Percentiles rank a stretch among this genome's conserved stretches.
Evolutionary conservation across 53 echinoderm and acorn worm species (phyloP).

Genomic region (Holothuria scabra): DNA sequence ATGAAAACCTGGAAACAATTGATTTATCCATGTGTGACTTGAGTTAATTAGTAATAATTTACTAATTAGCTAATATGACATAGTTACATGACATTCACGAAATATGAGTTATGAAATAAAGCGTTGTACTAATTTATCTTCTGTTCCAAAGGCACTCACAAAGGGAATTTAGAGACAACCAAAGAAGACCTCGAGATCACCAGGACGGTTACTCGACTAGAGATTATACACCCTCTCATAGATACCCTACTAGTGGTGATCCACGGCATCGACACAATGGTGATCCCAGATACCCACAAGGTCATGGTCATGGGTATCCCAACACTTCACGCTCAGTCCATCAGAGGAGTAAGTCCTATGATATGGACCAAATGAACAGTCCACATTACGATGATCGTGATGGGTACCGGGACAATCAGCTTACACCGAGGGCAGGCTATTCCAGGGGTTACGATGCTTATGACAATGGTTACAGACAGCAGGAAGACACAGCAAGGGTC

Average conservation of each 20-base stretch:
- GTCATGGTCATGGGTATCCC: background rate
- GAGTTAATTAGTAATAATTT: too few relatives aligned
- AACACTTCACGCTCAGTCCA: background rate
- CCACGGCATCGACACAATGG: conserved; percentile 20
- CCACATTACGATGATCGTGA: conserved; percentile 8
- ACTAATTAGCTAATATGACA: too few relatives aligned
- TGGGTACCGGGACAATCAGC: conserved; percentile 24
- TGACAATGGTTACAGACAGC: background rate
- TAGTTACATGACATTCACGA: too few relatives aligned
- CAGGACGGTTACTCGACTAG: background rate
- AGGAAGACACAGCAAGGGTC: conserved; percentile 23
- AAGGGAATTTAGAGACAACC: conserved; percentile 2
- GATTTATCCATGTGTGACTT: too few relatives aligned
- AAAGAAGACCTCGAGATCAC: conserved; percentile 9
- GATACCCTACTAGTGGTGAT: conserved; percentile 16
- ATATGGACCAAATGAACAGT: conserved; percentile 21
- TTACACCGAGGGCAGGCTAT: conserved; percentile 31
- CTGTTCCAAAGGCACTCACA: background rate
- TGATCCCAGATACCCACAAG: conserved; percentile 23
- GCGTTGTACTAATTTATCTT: background rate
- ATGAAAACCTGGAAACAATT: too few relatives aligned
- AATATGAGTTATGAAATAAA: too few relatives aligned
- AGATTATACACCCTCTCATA: conserved; percentile 2
- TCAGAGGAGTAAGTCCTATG: conserved; percentile 38
- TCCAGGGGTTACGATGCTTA: background rate